These are phyloP conservation scores for Drosophila gaucha DNA, from an alignment of 2,888 invertebrate species.

Conservation along the genomic window DNA sequence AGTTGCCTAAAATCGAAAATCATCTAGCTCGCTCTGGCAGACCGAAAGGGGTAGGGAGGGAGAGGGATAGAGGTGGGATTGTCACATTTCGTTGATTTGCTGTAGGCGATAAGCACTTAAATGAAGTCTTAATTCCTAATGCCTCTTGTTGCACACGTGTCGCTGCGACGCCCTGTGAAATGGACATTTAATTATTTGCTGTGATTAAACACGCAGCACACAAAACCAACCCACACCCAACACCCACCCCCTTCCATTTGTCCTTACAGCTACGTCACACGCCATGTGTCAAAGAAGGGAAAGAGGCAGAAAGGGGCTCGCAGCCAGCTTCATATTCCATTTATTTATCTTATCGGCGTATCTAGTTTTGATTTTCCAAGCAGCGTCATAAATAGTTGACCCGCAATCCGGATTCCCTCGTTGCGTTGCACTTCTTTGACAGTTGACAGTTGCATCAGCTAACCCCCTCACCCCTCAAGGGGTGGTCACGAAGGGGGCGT, in stretches of 20 bases:
- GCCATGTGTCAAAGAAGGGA: conserved; percentile 37
- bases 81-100: conserved; percentile 75
- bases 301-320: background rate
- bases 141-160: conserved; percentile 83
- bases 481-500: background rate
- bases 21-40: no score
- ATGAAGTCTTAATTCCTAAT: conserved; percentile 84
- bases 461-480: background rate
- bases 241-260: background rate
- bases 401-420: conserved; percentile 24
- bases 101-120: conserved; percentile 82
- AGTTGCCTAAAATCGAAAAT: conserved; percentile 12
- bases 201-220: conserved; percentile 71
- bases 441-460: conserved; percentile 76
- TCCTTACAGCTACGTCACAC: conserved; percentile 17
- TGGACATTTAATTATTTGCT: conserved; percentile 83
- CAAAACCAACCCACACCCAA: background rate
- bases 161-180: conserved; percentile 68
- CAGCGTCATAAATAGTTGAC: conserved; percentile 43
- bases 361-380: conserved; percentile 65
- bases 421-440: conserved; percentile 55
- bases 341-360: conserved; percentile 77
- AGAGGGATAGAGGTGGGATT: background rate
- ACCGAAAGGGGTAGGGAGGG: background rate
- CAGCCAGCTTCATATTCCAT: conserved; percentile 77